phyloP scores from a whole-genome alignment of 2,888 invertebrate genomes.

The Pollenia amentaria region DNA sequence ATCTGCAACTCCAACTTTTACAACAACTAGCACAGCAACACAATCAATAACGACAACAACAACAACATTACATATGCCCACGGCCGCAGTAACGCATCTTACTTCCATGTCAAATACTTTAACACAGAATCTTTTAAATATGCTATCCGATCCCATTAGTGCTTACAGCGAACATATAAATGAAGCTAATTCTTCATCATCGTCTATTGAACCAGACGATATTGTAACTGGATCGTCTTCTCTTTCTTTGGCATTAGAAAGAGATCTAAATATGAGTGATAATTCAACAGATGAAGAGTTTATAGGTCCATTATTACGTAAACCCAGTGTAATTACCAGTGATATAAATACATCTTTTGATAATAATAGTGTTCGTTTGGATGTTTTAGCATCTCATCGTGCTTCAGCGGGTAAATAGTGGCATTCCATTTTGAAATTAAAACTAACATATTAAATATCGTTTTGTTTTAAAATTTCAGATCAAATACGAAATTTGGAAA shows the following conservation, averaged over 20 bases:
- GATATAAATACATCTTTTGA: conserved; percentile 38
- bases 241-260: conserved; percentile 60
- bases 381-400: conserved; percentile 79
- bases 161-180: conserved; percentile 83
- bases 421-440: background rate
- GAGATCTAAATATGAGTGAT: conserved; percentile 55
- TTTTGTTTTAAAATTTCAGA: conserved; percentile 76
- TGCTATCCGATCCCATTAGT: conserved; percentile 84
- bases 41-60: background rate
- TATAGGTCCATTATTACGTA: conserved; percentile 77
- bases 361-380: conserved; percentile 79
- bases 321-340: conserved; percentile 72
- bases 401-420: conserved; percentile 79
- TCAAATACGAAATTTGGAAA: conserved; percentile 80
- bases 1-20: conserved; percentile 31
- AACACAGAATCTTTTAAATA: conserved; percentile 83
- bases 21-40: conserved; percentile 51
- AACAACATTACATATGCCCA: conserved; percentile 1
- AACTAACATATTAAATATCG: background rate
- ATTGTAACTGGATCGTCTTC: conserved; percentile 33
- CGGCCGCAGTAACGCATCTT: conserved; percentile 47
- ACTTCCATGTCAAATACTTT: conserved; percentile 83
- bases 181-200: conserved; percentile 75
- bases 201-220: conserved; percentile 59
- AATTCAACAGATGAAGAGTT: conserved; percentile 76